phyloP scores from a whole-genome alignment of 2,797 vertebrate species.

The Scyliorhinus canicula region DNA sequence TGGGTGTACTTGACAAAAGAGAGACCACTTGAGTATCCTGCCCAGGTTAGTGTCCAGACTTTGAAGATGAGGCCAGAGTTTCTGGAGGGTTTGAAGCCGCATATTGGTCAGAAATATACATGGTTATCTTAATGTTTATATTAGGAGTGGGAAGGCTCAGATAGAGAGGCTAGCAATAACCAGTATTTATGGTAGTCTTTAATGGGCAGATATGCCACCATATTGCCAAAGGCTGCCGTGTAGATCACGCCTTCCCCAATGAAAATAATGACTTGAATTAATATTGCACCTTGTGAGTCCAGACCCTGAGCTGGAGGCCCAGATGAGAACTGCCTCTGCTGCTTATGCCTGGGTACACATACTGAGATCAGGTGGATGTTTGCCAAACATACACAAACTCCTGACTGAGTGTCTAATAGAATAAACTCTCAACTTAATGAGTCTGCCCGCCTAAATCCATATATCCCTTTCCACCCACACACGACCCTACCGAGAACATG shows the following conservation, averaged over 20 bases:
- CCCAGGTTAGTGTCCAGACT: neutral
- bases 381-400: neutral
- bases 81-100: neutral
- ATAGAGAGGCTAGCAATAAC: neutral
- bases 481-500: neutral
- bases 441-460: neutral
- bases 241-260: neutral
- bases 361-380: neutral
- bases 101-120: neutral
- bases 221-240: neutral
- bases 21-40: no score
- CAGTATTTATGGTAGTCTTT: neutral
- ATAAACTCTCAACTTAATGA: neutral
- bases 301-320: neutral
- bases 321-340: neutral
- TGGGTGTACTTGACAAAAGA: neutral
- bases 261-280: neutral
- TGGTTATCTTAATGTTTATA: neutral
- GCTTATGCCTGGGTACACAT: neutral
- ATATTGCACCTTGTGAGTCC: neutral
- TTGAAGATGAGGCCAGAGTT: neutral
- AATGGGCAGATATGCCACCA: neutral
- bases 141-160: neutral
- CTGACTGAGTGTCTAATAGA: neutral
- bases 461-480: neutral